Evolutionary conservation across 1,140 invertebrate species (phyloP), one percentile per base, ranked within the genome.

Genomic region (Harlomillsia oculata): DNA sequence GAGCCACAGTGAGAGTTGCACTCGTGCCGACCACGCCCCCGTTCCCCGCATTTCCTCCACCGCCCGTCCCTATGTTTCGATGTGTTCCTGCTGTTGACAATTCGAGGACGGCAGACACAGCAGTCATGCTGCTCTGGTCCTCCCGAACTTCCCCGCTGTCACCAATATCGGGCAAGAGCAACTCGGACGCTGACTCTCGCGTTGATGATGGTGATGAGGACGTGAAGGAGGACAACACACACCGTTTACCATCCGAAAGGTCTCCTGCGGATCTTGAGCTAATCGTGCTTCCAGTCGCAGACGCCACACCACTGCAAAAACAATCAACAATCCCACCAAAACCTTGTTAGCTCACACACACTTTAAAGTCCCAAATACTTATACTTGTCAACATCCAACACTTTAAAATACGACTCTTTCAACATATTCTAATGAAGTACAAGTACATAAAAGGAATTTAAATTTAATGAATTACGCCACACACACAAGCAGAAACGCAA

Each of bases 271-370:
- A 61, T 34, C 56, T 82, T 64, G 83, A 82, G 72, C 84, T 82
- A 69, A 81, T 83, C 46, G 80, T 82, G 68, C 82, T 83, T 49
- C 80, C 82, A 56, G 81, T 79, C 46, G 80, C 74, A 23, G 80
- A 76, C 36, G 80, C 82, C 43, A 84, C 82, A 34, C 82, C 82
- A 75, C 82, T 85, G 75, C n/a, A 77, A 76, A 56, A 67, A 66
- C 53, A 63, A 64, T 49, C 59, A 45, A 69, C 59, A 29, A 56
- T 23, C 30, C 30, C 16, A 29, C 34, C 30, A 46, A 41, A 14
- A 13, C 11, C 16, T 41, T 5, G 13, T 13, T 41, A n/a, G 11
- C 11, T 14, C 16, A n/a, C 39, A 14, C 39, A n/a, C n/a, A n/a
- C n/a, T n/a, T n/a, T n/a, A 9, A 34, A n/a, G n/a, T n/a, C n/a